Conservation (phyloP, 2,113 vertebrate genomes). For the Chaetorhynchus papuensis region DNA sequence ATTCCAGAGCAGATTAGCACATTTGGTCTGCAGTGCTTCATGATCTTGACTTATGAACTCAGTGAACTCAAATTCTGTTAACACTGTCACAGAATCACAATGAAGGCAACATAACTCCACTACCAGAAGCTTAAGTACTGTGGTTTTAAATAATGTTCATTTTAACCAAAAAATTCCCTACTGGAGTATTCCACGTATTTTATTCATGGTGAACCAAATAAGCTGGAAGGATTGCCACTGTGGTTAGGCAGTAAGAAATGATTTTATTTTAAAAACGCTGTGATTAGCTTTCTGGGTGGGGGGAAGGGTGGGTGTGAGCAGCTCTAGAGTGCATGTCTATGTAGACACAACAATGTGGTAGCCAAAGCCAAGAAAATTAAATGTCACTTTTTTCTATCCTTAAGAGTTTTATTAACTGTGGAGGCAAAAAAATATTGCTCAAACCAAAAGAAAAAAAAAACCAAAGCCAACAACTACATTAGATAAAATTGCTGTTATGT, state of each 20-base stretch:
- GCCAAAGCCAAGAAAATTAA: conserved; percentile 9
- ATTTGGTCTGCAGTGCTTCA: conserved; percentile 15
- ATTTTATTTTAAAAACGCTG: neutral
- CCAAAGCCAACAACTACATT: neutral
- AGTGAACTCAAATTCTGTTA: conserved; percentile 23
- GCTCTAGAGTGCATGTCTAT: neutral
- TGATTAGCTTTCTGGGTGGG: neutral
- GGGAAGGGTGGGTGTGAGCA: neutral
- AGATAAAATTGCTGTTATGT: neutral
- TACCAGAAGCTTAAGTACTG: neutral
- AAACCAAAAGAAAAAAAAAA: neutral
- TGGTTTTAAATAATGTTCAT: neutral
- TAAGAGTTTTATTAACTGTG: neutral
- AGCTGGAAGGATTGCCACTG: neutral
- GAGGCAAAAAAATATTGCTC: neutral
- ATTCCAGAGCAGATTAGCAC: conserved; percentile 39
- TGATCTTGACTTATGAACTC: conserved; percentile 26
- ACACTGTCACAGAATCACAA: neutral
- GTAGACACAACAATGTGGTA: conserved; percentile 8
- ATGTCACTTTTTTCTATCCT: neutral
- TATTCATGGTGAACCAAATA: neutral
- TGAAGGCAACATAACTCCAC: neutral
- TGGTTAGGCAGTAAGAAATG: neutral
- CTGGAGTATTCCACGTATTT: neutral
- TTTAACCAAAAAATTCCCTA: neutral